Conservation (phyloP, 2,888 invertebrate genomes). For the Amphiduros pacificus region DNA sequence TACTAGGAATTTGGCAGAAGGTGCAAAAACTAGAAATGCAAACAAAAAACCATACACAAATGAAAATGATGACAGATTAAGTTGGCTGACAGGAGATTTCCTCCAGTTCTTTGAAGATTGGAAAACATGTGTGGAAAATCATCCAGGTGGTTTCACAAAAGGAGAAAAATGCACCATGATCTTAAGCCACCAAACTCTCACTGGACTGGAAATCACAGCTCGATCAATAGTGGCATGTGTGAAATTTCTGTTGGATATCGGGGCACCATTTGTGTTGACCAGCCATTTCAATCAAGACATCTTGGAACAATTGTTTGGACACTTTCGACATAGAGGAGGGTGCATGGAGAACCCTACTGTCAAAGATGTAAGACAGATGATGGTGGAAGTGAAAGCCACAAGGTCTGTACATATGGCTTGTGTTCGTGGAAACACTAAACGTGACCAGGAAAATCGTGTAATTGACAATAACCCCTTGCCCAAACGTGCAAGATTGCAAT, state of each 20-base stretch:
- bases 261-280: constrained; percentile 20
- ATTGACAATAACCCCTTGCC: too few relatives aligned
- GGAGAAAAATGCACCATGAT: constrained; percentile 12
- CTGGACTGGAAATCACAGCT: constrained; percentile 22
- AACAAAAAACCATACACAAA: constrained; percentile 8
- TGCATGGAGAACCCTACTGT: too few relatives aligned
- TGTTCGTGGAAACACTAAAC: too few relatives aligned
- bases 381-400: too few relatives aligned
- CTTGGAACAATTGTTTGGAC: constrained; percentile 29
- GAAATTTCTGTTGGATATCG: constrained; percentile 13
- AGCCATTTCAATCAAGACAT: constrained; percentile 19
- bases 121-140: constrained; percentile 13
- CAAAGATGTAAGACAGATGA: too few relatives aligned
- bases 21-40: constrained; percentile 16
- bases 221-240: constrained; percentile 24
- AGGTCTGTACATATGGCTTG: too few relatives aligned
- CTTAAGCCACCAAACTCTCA: constrained; percentile 23
- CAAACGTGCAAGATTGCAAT: too few relatives aligned
- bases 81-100: constrained; percentile 15
- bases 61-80: not conserved
- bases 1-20: constrained; percentile 17
- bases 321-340: constrained; percentile 11
- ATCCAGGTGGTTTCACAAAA: not conserved
- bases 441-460: too few relatives aligned
- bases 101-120: constrained; percentile 24